These are phyloP conservation scores for Tupaia chinensis DNA, from an alignment of 2,113 vertebrate species.

Conservation along the genomic window DNA sequence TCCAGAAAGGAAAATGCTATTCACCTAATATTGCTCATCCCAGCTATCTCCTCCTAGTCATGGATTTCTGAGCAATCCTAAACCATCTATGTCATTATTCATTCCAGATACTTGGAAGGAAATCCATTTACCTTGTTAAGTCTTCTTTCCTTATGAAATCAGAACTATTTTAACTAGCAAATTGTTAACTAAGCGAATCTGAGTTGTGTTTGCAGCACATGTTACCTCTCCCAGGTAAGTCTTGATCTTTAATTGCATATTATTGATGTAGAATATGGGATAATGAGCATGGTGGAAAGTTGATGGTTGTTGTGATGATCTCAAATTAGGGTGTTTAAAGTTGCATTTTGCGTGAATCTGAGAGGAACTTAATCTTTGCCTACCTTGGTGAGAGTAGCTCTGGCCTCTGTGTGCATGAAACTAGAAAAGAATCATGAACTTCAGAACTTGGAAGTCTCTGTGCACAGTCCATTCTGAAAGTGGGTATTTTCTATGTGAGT, in stretches of 20 bases:
- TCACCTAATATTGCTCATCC: background rate
- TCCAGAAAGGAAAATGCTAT: constrained; percentile 8
- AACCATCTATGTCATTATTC: background rate
- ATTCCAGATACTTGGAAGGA: background rate
- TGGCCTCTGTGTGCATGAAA: background rate
- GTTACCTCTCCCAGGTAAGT: background rate
- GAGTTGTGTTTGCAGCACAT: background rate
- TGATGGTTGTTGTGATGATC: background rate
- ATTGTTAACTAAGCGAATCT: background rate
- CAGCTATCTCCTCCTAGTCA: background rate
- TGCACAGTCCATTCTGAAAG: background rate
- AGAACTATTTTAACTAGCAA: background rate
- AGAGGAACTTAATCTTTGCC: background rate
- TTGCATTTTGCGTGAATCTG: background rate
- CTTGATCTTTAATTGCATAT: background rate
- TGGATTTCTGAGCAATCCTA: constrained; percentile 9
- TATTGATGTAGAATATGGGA: background rate
- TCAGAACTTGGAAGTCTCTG: background rate
- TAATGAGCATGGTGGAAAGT: background rate
- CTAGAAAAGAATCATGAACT: background rate
- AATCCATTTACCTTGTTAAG: background rate
- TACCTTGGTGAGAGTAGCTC: background rate
- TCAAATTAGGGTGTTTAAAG: background rate
- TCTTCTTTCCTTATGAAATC: constrained; percentile 19
- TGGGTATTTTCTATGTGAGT: background rate